A percentile compares a stretch with the other conserved stretches of the same genome.
Evolutionary conservation across 2,888 invertebrate species (phyloP).

Genomic region (Cotesia congregata): DNA sequence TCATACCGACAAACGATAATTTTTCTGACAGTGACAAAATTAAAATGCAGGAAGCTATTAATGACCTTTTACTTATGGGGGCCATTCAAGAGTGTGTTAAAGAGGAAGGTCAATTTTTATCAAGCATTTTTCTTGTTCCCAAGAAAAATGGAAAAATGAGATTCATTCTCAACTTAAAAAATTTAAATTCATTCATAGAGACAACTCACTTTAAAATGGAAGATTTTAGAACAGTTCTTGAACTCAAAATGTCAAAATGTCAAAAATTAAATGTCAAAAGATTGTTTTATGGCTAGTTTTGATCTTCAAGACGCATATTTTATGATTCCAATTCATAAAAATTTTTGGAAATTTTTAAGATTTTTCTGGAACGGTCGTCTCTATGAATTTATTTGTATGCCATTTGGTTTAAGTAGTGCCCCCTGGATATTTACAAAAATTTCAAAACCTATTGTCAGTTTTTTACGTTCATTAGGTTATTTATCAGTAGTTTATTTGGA

Average conservation of each 20-base stretch:
- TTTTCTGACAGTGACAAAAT: constrained; percentile 20
- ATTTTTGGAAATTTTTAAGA: constrained; percentile 41
- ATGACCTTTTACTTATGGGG: neutral
- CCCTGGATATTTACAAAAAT: constrained; percentile 42
- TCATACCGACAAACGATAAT: neutral
- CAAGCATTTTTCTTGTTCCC: constrained; percentile 39
- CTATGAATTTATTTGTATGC: constrained; percentile 39
- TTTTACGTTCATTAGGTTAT: neutral
- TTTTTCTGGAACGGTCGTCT: constrained; percentile 35
- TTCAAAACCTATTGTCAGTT: constrained; percentile 33
- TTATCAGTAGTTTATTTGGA: no score
- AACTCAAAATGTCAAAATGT: no score
- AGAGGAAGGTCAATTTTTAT: constrained; percentile 35
- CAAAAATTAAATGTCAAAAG: no score
- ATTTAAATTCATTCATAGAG: constrained; percentile 42
- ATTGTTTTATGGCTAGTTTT: constrained; percentile 40
- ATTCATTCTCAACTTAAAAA: constrained; percentile 47
- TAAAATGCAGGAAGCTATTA: neutral
- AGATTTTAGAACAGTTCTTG: constrained; percentile 44
- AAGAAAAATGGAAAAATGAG: constrained; percentile 39
- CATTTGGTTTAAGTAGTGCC: constrained; percentile 37
- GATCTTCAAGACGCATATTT: constrained; percentile 22
- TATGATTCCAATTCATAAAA: constrained; percentile 29
- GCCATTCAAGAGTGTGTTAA: constrained; percentile 30
- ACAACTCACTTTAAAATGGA: constrained; percentile 49